A percentile compares a stretch with the other conserved stretches of the same genome.
Evolutionary conservation across 2,113 vertebrate genomes (phyloP).

Genomic region (human): DNA sequence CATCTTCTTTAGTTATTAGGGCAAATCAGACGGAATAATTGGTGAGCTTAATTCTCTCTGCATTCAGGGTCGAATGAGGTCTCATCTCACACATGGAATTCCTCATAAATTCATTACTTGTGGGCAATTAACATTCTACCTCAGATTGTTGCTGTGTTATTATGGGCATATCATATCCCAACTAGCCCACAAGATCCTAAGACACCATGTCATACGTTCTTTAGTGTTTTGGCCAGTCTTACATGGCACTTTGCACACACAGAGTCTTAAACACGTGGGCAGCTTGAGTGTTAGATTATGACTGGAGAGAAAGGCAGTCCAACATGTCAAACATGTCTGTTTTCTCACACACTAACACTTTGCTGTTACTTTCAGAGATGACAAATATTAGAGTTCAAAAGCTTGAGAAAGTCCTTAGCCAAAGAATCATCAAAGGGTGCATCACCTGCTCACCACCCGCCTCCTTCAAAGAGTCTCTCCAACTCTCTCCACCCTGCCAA

Average conservation of each 20-base stretch:
- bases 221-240: neutral
- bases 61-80: rapidly evolving
- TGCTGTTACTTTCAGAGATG: neutral
- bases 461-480: neutral
- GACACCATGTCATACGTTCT: neutral
- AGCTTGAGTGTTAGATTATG: neutral
- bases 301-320: neutral
- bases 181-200: neutral
- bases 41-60: neutral
- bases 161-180: neutral
- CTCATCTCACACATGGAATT: neutral
- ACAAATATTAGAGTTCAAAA: neutral
- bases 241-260: neutral
- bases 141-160: neutral
- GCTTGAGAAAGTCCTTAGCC: neutral
- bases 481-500: neutral
- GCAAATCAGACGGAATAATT: neutral
- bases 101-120: neutral
- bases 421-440: neutral
- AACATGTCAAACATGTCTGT: too few relatives aligned
- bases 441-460: too few relatives aligned
- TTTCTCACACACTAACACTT: neutral
- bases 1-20: neutral
- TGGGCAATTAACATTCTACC: too few relatives aligned
- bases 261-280: neutral